Percentiles rank a stretch among this genome's conserved stretches.
phyloP scores from a whole-genome alignment of 2,888 invertebrate species.

The Nasonia oneida region DNA sequence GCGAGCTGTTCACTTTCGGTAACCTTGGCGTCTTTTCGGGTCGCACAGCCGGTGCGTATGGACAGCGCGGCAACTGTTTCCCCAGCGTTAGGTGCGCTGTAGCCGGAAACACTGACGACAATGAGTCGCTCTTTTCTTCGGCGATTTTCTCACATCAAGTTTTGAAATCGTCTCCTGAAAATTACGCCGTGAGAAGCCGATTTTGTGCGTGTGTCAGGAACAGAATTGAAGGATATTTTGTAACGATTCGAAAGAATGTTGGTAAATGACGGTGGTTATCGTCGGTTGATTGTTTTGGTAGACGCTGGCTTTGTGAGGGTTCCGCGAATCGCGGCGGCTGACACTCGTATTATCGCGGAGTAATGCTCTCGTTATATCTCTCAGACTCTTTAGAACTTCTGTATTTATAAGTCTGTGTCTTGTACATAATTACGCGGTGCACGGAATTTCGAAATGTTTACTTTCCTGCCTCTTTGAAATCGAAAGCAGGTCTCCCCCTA shows the following conservation, averaged over 20 bases:
- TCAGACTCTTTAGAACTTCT: neutral
- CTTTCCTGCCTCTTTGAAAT: neutral
- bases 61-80: neutral
- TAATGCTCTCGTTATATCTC: neutral
- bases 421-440: too few relatives aligned
- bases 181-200: neutral
- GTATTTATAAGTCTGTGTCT: neutral
- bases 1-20: slow-evolving; percentile 7
- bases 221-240: neutral
- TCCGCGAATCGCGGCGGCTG: neutral
- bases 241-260: neutral
- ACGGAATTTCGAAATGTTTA: neutral
- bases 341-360: neutral
- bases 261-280: neutral
- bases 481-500: neutral
- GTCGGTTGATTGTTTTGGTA: neutral
- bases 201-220: neutral
- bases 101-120: neutral
- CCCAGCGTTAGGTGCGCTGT: neutral
- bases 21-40: slow-evolving; percentile 20
- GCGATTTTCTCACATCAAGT: neutral
- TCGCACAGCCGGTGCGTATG: neutral
- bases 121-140: neutral
- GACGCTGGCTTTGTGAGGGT: neutral
- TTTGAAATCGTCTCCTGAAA: neutral